A percentile compares a stretch with the other conserved stretches of the same genome.
Conservation (phyloP, 2,888 invertebrate species). For the Bombylius discolor region DNA sequence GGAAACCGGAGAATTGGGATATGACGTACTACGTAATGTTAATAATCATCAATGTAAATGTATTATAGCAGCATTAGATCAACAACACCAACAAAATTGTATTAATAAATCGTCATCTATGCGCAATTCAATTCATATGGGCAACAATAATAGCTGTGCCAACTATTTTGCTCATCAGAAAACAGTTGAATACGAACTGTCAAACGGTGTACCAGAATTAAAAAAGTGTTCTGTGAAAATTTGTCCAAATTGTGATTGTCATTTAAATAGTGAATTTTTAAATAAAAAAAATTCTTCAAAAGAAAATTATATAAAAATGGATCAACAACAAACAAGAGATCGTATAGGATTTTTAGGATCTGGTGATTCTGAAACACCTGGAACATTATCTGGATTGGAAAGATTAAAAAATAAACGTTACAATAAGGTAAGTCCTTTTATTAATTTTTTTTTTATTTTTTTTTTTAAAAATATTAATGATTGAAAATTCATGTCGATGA, state of each 20-base stretch:
- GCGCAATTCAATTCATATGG: no score
- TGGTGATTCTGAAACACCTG: slow-evolving; percentile 28
- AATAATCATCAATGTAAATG: not conserved
- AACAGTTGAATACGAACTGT: slow-evolving; percentile 32
- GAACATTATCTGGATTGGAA: slow-evolving; percentile 27
- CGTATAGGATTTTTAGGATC: slow-evolving; percentile 29
- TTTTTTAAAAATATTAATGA: not conserved
- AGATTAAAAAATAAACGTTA: slow-evolving; percentile 28
- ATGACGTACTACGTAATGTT: not conserved
- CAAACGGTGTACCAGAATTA: slow-evolving; percentile 26
- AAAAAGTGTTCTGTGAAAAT: not conserved
- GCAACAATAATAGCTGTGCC: not conserved
- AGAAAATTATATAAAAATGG: not conserved
- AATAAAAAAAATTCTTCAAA: not conserved
- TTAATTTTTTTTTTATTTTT: not conserved
- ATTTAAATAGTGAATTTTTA: not conserved
- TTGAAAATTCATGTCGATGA: no score
- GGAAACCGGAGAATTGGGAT: not conserved
- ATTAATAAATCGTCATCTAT: no score
- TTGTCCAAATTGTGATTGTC: not conserved
- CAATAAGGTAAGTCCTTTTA: slow-evolving; percentile 28
- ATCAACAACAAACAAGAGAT: slow-evolving; percentile 18
- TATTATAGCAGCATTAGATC: not conserved
- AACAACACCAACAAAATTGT: not conserved
- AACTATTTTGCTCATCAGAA: slow-evolving; percentile 14